phyloP scores from a whole-genome alignment of 2,113 vertebrate species.

The Nansenia antarctica region DNA sequence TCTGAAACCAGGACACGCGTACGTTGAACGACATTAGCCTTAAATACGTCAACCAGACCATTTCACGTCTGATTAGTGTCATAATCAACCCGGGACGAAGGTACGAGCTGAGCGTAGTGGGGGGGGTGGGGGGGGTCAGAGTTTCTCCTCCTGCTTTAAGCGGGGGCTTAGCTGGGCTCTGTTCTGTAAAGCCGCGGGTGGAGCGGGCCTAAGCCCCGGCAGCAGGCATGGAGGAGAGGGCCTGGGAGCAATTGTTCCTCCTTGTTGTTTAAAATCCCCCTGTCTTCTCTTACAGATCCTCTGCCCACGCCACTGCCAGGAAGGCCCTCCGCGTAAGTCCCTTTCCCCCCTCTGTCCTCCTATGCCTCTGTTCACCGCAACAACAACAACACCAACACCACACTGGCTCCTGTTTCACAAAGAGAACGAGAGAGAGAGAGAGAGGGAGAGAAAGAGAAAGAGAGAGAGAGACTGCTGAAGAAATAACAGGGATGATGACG shows the following conservation, averaged over 20 bases:
- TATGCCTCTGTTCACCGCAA: neutral
- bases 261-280: constrained; percentile 32
- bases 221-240: constrained; percentile 36
- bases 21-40: too few species aligned
- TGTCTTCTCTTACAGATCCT: constrained; percentile 83
- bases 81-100: neutral
- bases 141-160: constrained; percentile 1
- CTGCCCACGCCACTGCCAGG: constrained; percentile 89
- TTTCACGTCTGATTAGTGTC: neutral
- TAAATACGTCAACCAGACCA: neutral
- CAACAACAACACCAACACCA: too few species aligned
- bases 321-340: constrained; percentile 87
- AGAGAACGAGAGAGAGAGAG: neutral
- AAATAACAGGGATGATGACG: neutral
- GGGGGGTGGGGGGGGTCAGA: neutral
- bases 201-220: constrained; percentile 27
- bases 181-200: neutral
- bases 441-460: neutral
- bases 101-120: neutral
- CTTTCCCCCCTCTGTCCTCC: constrained; percentile 20
- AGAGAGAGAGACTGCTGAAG: neutral
- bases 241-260: constrained; percentile 63
- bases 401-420: neutral
- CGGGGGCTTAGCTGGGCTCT: neutral
- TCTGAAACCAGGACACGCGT: too few species aligned